Conservation (phyloP, 2,797 vertebrate genomes). For the Acomys russatus region DNA sequence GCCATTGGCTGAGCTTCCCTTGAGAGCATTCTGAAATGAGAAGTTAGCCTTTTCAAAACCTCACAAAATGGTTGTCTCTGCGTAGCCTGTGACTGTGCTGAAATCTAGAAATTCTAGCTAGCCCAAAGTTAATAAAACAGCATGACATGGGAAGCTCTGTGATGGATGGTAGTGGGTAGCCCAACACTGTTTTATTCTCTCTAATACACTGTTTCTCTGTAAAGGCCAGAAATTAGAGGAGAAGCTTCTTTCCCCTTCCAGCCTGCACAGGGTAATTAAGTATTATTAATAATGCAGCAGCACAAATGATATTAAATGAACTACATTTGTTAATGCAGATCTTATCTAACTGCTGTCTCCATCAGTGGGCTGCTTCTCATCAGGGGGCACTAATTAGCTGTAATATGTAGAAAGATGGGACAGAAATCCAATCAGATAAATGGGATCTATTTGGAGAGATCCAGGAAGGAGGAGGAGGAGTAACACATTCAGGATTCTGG, state of each 20-base stretch:
- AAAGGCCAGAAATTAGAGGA: constrained; percentile 90
- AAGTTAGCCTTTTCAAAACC: constrained; percentile 49
- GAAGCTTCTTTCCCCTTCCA: constrained; percentile 89
- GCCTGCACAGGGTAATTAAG: constrained; percentile 89
- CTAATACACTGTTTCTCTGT: constrained; percentile 85
- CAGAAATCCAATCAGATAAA: constrained; percentile 91
- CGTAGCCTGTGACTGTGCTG: constrained; percentile 75
- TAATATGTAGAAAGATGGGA: constrained; percentile 91
- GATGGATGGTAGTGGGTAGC: constrained; percentile 82
- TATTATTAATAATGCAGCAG: constrained; percentile 93
- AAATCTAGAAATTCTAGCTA: constrained; percentile 78
- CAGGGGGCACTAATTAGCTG: constrained; percentile 92
- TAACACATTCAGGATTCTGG: constrained; percentile 78
- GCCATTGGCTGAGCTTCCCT: neutral
- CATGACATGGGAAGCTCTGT: constrained; percentile 71
- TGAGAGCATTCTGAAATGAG: constrained; percentile 74
- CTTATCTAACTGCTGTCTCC: constrained; percentile 92
- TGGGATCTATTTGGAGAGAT: constrained; percentile 89
- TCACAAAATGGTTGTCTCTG: constrained; percentile 53
- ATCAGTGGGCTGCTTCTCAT: constrained; percentile 91
- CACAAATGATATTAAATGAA: constrained; percentile 93
- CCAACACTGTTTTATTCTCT: constrained; percentile 74
- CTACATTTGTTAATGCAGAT: constrained; percentile 93
- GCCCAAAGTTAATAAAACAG: constrained; percentile 83
- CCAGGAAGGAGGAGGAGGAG: constrained; percentile 83